Evolutionary conservation across 2,888 invertebrate species (phyloP).

Genomic region (Acanthopleura granulata): DNA sequence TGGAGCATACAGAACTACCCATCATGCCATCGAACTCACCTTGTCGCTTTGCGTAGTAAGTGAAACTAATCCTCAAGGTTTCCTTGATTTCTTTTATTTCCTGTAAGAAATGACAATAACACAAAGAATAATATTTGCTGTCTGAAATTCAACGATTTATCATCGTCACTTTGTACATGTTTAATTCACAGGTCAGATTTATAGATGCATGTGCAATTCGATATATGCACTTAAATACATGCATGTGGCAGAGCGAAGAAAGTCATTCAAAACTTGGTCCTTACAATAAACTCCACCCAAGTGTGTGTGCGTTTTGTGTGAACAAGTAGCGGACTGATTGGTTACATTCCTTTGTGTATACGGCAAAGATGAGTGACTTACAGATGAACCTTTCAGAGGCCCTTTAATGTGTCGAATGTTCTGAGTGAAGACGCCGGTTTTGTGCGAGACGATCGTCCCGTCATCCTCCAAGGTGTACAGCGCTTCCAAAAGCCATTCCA

Average conservation of each 20-base stretch:
- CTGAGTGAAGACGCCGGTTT: conserved; percentile 20
- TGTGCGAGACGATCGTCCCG: conserved; percentile 20
- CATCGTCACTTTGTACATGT: no score
- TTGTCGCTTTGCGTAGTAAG: not conserved
- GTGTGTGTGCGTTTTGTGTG: no score
- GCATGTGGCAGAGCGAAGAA: no score
- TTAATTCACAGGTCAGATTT: no score
- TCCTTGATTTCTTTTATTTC: not conserved
- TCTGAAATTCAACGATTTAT: no score
- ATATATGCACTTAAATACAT: no score
- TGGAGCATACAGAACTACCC: not conserved
- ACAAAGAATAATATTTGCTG: no score
- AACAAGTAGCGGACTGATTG: no score
- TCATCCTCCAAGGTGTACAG: conserved; percentile 20
- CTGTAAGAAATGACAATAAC: not conserved
- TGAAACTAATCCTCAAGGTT: not conserved
- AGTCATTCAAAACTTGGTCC: no score
- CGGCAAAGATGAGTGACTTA: not conserved
- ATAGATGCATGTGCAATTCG: no score
- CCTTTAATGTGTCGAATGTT: not conserved
- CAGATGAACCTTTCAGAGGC: not conserved
- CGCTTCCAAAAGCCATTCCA: conserved; percentile 19
- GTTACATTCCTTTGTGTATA: no score
- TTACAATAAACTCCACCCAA: no score
- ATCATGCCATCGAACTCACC: not conserved